These are phyloP conservation scores for Busseola fusca DNA, from an alignment of 2,888 invertebrate species.

Conservation along the genomic window DNA sequence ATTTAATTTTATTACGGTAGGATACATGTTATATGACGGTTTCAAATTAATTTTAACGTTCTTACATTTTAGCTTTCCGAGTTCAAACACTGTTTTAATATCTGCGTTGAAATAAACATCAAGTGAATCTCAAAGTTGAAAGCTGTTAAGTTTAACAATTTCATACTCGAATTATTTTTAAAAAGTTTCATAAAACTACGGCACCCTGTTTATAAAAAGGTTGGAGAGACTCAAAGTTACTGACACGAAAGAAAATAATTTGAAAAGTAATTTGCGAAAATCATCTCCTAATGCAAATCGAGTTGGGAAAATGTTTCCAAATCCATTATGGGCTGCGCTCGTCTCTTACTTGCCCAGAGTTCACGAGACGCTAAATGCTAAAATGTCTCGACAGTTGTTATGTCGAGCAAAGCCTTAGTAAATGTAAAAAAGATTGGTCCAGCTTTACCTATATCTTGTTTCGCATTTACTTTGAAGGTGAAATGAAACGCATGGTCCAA, in stretches of 20 bases:
- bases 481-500: background rate
- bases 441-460: conserved; percentile 8
- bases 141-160: conserved; percentile 9
- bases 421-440: conserved; percentile 48
- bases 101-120: conserved; percentile 27
- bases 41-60: conserved; percentile 33
- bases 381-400: conserved; percentile 51
- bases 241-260: conserved; percentile 47
- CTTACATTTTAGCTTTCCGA: conserved; percentile 6
- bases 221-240: conserved; percentile 31
- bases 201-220: conserved; percentile 15
- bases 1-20: conserved; percentile 26
- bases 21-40: conserved; percentile 11
- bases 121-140: conserved; percentile 10
- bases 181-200: conserved; percentile 8
- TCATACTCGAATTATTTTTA: background rate
- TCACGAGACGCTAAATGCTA: conserved; percentile 49
- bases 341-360: conserved; percentile 37
- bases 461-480: conserved; percentile 15
- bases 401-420: conserved; percentile 27
- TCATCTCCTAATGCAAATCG: conserved; percentile 51
- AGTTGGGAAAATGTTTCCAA: conserved; percentile 43
- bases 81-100: conserved; percentile 24
- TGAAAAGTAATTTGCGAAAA: conserved; percentile 51
- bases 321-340: conserved; percentile 51